These are phyloP conservation scores for Ceratosolen fusciceps DNA, from an alignment of 1,140 invertebrate species.

Conservation along the genomic window DNA sequence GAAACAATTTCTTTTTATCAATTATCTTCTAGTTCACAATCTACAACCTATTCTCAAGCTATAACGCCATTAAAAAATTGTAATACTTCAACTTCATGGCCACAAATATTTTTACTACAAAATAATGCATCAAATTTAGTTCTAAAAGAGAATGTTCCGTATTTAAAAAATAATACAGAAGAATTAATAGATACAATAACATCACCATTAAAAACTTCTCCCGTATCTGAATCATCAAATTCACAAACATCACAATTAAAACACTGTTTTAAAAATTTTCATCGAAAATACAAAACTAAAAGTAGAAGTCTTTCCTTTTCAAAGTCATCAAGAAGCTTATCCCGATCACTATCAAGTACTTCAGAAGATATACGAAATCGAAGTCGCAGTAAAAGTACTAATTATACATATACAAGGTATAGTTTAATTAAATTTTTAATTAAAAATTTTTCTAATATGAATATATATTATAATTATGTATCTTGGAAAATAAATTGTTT, in stretches of 20 bases:
- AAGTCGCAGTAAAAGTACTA: constrained; percentile 62
- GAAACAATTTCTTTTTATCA: constrained; percentile 4
- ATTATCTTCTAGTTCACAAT: constrained; percentile 17
- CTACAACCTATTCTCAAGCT: neutral
- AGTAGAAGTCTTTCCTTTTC: constrained; percentile 54
- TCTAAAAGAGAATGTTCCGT: neutral
- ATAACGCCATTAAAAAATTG: neutral
- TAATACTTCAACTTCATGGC: neutral
- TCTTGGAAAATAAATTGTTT: neutral
- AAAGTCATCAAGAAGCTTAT: constrained; percentile 56
- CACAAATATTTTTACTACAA: neutral
- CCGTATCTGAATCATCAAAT: neutral
- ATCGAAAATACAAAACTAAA: neutral
- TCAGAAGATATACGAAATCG: constrained; percentile 61
- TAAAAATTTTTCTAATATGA: neutral
- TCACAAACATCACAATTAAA: neutral
- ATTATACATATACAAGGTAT: constrained; percentile 64
- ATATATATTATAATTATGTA: too few relatives aligned
- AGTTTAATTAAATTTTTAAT: neutral
- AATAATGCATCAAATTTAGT: constrained; percentile 4
- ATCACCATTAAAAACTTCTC: neutral
- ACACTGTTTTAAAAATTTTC: neutral
- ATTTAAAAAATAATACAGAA: neutral
- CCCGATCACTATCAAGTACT: constrained; percentile 59
- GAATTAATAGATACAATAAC: neutral